Conservation (phyloP, 2,113 vertebrate genomes). For the Strigops habroptila region DNA sequence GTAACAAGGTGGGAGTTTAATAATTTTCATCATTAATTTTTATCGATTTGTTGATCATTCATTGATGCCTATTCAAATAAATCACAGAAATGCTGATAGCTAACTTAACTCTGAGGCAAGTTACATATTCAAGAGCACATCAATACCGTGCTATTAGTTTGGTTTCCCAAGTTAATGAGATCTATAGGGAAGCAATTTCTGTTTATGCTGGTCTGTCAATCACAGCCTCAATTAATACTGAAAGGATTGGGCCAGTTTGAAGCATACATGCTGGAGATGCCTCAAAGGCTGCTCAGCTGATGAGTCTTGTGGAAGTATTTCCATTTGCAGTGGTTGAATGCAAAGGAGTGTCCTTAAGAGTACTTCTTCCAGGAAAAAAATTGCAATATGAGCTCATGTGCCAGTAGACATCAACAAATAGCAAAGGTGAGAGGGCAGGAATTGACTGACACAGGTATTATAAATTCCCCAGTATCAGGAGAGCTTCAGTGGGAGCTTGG, state of each 20-base stretch:
- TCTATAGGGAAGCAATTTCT: background rate
- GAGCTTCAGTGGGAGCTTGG: background rate
- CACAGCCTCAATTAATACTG: background rate
- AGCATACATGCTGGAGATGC: background rate
- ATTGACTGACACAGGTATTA: background rate
- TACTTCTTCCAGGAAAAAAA: background rate
- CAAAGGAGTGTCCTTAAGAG: background rate
- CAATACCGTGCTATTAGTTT: accelerated
- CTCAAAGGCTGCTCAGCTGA: background rate
- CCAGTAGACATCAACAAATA: background rate
- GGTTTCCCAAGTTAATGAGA: background rate
- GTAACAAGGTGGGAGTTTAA: background rate
- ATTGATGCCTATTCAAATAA: background rate
- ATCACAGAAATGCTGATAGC: background rate
- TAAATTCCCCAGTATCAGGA: background rate
- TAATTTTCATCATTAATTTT: conserved; percentile 16
- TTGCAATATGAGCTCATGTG: background rate
- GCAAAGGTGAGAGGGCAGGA: background rate
- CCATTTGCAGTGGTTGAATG: background rate
- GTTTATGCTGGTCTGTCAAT: background rate
- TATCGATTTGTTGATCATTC: background rate
- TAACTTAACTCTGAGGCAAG: background rate
- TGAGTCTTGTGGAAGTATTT: background rate
- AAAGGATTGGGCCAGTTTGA: background rate
- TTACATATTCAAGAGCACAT: accelerated